phyloP scores from a whole-genome alignment of 1,140 invertebrate species.

The Neodiprion virginianus region DNA sequence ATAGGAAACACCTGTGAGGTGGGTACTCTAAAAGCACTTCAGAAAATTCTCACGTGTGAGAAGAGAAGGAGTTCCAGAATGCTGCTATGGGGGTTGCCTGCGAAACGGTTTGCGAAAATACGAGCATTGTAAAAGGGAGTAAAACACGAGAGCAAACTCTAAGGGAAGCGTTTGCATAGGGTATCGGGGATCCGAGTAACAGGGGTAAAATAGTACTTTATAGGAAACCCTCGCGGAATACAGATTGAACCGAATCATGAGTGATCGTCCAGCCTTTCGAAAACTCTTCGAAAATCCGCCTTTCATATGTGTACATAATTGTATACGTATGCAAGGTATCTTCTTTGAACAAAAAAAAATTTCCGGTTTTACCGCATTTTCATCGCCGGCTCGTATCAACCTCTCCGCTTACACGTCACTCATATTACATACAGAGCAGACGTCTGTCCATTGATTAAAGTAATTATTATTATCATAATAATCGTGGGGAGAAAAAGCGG shows the following conservation, averaged over 20 bases:
- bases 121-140: neutral
- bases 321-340: too few relatives aligned
- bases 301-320: too few relatives aligned
- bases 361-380: too few relatives aligned
- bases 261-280: neutral
- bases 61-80: neutral
- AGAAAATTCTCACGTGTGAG: neutral
- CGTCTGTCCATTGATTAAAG: too few relatives aligned
- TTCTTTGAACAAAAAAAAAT: too few relatives aligned
- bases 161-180: neutral
- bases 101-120: neutral
- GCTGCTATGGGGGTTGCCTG: neutral
- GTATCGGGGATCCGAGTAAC: neutral
- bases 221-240: neutral
- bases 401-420: too few relatives aligned
- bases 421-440: too few relatives aligned
- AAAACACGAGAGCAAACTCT: neutral
- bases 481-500: too few relatives aligned
- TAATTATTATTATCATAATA: too few relatives aligned
- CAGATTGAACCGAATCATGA: neutral
- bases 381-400: too few relatives aligned
- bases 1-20: neutral
- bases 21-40: constrained; percentile 4
- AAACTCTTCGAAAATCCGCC: neutral
- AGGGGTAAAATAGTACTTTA: neutral